Evolutionary conservation across 2,888 invertebrate genomes (phyloP).

Genomic region (Cantharis rufa): DNA sequence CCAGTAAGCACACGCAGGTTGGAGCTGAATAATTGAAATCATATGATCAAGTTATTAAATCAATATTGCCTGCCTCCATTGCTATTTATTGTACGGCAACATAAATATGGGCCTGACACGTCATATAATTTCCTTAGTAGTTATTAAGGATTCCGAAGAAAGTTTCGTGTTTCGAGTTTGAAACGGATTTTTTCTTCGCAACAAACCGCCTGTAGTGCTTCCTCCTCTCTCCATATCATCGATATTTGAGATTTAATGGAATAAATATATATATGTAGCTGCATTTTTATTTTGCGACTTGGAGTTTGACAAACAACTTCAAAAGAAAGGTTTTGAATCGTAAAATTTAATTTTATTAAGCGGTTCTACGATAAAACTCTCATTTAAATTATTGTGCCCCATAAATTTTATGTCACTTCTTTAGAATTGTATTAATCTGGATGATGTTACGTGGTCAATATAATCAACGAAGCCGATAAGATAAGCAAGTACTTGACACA

Average conservation of each 20-base stretch:
- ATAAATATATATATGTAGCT: neutral
- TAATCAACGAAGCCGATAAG: conserved; percentile 20
- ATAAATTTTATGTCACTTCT: conserved; percentile 16
- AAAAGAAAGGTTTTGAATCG: neutral
- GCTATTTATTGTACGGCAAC: neutral
- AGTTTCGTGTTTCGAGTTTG: neutral
- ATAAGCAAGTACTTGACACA: conserved; percentile 18
- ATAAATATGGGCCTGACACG: neutral
- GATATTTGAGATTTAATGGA: neutral
- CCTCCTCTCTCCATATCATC: neutral
- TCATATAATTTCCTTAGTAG: neutral
- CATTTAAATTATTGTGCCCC: conserved; percentile 6
- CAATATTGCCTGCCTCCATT: neutral
- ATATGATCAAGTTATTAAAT: neutral
- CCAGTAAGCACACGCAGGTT: neutral
- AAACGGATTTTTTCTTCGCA: neutral
- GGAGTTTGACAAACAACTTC: neutral
- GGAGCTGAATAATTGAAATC: neutral
- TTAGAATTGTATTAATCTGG: conserved; percentile 13
- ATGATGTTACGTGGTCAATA: conserved; percentile 23
- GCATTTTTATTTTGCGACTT: neutral
- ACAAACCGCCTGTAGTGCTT: neutral
- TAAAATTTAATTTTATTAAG: conserved; percentile 11
- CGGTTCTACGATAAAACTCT: neutral
- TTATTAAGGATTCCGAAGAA: neutral